These are phyloP conservation scores for Leptinotarsa lineolata DNA, from an alignment of 1,140 invertebrate genomes.

Conservation along the genomic window DNA sequence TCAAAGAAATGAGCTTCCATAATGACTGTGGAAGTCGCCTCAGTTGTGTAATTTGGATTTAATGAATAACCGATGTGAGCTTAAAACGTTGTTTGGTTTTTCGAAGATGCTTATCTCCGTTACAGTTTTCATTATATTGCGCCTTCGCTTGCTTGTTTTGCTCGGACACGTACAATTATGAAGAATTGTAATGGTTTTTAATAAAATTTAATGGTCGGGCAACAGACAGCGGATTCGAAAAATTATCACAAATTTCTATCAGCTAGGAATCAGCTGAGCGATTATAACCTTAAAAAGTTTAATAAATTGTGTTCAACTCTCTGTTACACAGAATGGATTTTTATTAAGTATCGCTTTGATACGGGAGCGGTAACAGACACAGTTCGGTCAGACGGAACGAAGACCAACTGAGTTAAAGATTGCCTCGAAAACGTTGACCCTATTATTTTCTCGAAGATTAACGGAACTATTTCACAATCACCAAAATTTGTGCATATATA, in stretches of 20 bases:
- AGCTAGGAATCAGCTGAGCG: constrained; percentile 4
- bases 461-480: no score
- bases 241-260: constrained; percentile 4
- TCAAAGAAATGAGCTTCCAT: constrained; percentile 2
- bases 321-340: no score
- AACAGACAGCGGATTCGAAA: background rate
- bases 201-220: constrained; percentile 6
- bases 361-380: no score
- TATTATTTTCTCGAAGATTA: no score
- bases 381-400: no score
- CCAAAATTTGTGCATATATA: no score
- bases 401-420: no score
- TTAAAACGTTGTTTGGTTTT: constrained; percentile 3
- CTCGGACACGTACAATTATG: constrained; percentile 5
- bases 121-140: constrained; percentile 5
- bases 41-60: constrained; percentile 20
- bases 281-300: background rate
- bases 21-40: constrained; percentile 12
- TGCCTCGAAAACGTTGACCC: no score
- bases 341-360: no score
- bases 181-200: constrained; percentile 3
- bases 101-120: background rate
- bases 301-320: background rate
- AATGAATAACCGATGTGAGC: background rate
- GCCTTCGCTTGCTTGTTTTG: background rate